These are phyloP conservation scores for Argentina silus DNA, from an alignment of 2,797 vertebrate genomes.

Conservation along the genomic window DNA sequence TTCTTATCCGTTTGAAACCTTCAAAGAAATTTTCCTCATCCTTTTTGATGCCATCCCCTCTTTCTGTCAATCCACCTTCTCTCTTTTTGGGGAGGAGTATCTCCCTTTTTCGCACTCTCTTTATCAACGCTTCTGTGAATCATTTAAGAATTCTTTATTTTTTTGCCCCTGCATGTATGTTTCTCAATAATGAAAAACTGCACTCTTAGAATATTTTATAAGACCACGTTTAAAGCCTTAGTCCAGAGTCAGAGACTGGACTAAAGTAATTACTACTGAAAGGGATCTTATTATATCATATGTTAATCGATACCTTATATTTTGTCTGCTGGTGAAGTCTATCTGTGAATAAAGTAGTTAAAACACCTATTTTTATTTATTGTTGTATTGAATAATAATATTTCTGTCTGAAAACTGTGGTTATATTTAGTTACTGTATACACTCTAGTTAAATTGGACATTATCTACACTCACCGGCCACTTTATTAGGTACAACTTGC, in stretches of 20 bases:
- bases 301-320: slow-evolving; percentile 61
- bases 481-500: too few relatives aligned
- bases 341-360: slow-evolving; percentile 75
- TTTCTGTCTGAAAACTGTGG: too few relatives aligned
- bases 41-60: background rate
- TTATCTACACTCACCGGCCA: too few relatives aligned
- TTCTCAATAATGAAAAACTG: slow-evolving; percentile 53
- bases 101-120: slow-evolving; percentile 2
- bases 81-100: background rate
- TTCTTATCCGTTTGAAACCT: background rate
- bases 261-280: slow-evolving; percentile 69
- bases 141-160: slow-evolving; percentile 27
- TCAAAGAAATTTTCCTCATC: background rate
- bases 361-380: slow-evolving; percentile 15
- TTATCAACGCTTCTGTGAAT: slow-evolving; percentile 35
- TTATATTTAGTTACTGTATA: background rate
- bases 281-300: slow-evolving; percentile 49
- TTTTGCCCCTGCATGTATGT: slow-evolving; percentile 67
- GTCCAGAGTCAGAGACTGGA: slow-evolving; percentile 71
- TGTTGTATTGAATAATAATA: background rate
- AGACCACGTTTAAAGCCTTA: slow-evolving; percentile 75
- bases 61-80: background rate
- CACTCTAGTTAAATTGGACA: background rate
- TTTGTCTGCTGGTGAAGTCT: slow-evolving; percentile 68
- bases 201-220: slow-evolving; percentile 67